Evolutionary conservation across 2,888 invertebrate genomes (phyloP).

Genomic region (Sthenelais limicola): DNA sequence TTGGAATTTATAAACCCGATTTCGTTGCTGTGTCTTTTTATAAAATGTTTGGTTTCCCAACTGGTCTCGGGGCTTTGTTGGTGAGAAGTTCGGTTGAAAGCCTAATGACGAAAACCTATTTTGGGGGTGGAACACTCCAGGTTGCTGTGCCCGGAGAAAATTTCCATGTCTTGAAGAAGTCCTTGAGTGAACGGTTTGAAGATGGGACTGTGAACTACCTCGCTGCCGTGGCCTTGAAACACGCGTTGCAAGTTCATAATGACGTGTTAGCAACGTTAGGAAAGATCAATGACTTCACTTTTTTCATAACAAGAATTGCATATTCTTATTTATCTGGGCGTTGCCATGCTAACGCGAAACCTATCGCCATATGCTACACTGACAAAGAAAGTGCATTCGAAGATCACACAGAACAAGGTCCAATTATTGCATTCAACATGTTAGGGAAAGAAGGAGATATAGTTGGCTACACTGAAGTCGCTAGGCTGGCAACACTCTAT

Average conservation of each 20-base stretch:
- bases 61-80: constrained; percentile 91
- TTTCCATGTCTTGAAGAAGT: constrained; percentile 81
- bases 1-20: constrained; percentile 83
- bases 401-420: constrained; percentile 81
- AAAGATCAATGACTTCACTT: constrained; percentile 79
- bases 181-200: constrained; percentile 88
- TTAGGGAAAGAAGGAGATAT: constrained; percentile 82
- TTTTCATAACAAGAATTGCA: constrained; percentile 80
- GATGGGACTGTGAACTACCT: constrained; percentile 94
- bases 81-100: constrained; percentile 77
- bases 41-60: constrained; percentile 97
- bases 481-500: constrained; percentile 89
- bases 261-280: constrained; percentile 76
- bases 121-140: constrained; percentile 95
- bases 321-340: constrained; percentile 78
- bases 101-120: constrained; percentile 81
- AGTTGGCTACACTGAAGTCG: constrained; percentile 91
- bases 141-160: constrained; percentile 83
- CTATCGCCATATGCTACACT: constrained; percentile 82
- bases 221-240: constrained; percentile 84
- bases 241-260: constrained; percentile 85
- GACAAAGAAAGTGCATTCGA: constrained; percentile 66
- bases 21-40: constrained; percentile 95
- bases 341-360: constrained; percentile 82
- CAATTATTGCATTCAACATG: constrained; percentile 91